Percentiles rank a stretch among this genome's conserved stretches.
phyloP scores from a whole-genome alignment of 1,140 invertebrate species.

The Aleiodes sp. region DNA sequence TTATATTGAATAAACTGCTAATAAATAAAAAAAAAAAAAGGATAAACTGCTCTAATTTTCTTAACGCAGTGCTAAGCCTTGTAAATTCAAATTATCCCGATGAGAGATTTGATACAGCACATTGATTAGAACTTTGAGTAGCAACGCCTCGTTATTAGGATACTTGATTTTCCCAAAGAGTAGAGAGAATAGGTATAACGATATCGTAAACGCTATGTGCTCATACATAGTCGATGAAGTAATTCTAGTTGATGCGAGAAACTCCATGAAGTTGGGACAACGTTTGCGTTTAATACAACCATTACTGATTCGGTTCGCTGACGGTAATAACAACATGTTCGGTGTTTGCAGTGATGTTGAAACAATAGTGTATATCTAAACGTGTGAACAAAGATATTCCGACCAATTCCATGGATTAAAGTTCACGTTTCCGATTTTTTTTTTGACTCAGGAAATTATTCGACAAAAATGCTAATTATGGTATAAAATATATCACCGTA shows the following conservation, averaged over 20 bases:
- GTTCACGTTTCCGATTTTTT: no score
- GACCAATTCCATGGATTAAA: no score
- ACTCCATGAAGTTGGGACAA: slow-evolving; percentile 23
- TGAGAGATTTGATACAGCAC: neutral
- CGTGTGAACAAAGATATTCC: no score
- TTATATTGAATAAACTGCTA: no score
- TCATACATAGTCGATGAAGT: slow-evolving; percentile 42
- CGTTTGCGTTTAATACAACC: slow-evolving; percentile 35
- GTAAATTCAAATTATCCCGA: no score
- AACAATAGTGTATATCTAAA: neutral
- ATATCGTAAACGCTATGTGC: slow-evolving; percentile 36
- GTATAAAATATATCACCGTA: no score
- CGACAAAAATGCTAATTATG: no score
- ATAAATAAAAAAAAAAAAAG: no score
- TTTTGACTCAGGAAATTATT: no score
- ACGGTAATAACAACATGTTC: slow-evolving; percentile 32
- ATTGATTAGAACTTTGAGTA: slow-evolving; percentile 17
- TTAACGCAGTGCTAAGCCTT: no score
- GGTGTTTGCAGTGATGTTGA: slow-evolving; percentile 24
- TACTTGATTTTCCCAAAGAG: slow-evolving; percentile 1
- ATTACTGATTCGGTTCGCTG: slow-evolving; percentile 32
- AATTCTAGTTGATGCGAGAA: slow-evolving; percentile 31
- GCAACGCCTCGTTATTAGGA: slow-evolving; percentile 3
- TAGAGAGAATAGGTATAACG: slow-evolving; percentile 5
- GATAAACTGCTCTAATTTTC: no score